Conservation (phyloP, 2,888 invertebrate genomes). For the Norana najaformis region DNA sequence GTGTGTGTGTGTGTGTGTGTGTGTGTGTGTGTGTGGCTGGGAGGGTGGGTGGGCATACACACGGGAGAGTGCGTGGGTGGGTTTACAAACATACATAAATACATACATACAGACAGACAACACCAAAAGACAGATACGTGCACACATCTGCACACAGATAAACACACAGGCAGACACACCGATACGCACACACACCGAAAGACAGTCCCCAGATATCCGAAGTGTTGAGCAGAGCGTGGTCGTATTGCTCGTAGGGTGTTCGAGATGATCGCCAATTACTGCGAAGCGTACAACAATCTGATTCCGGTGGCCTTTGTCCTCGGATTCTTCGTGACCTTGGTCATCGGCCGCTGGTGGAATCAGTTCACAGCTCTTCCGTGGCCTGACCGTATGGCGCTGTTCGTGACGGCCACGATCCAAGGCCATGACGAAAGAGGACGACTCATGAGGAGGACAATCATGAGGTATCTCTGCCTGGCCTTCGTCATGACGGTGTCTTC, state of each 20-base stretch:
- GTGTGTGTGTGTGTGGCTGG: too few relatives aligned
- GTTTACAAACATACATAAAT: not conserved
- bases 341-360: constrained; percentile 90
- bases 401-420: constrained; percentile 73
- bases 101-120: not conserved
- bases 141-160: too few relatives aligned
- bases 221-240: not conserved
- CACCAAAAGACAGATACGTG: not conserved
- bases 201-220: too few relatives aligned
- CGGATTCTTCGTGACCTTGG: constrained; percentile 89
- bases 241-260: constrained; percentile 66
- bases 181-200: too few relatives aligned
- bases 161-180: too few relatives aligned
- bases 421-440: constrained; percentile 67
- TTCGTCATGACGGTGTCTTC: constrained; percentile 69
- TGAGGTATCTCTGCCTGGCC: constrained; percentile 67
- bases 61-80: too few relatives aligned
- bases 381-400: constrained; percentile 70
- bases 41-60: too few relatives aligned
- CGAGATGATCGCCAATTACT: constrained; percentile 81
- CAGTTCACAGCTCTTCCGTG: constrained; percentile 74
- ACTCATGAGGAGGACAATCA: constrained; percentile 68
- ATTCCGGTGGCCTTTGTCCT: constrained; percentile 90
- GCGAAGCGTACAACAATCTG: constrained; percentile 81
- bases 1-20: too few relatives aligned